Base-by-base conservation (phyloP, 2,888 invertebrate species). In the Ennomos quercinarius region DNA sequence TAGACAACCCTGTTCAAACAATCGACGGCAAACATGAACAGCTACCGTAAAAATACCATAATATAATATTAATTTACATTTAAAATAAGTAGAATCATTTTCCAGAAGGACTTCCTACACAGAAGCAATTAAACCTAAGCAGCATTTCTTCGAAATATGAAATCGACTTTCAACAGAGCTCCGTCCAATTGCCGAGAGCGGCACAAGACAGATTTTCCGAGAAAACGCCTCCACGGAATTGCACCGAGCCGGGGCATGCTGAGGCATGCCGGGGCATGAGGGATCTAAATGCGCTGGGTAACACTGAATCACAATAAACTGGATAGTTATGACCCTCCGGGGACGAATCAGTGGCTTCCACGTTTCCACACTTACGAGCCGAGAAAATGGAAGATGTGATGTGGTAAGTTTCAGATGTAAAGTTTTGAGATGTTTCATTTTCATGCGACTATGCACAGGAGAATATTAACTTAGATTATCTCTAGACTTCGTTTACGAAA, bases 251-350 rank as follows among this genome's bases (percentile, higher is more conserved):
- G 17, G 45, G 57, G 48, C 57, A 27, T 27, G 27, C 27, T 6
- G 27, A 5, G 3, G 27, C 6, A 27, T 27, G 27, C 27, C 27
- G 27, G 27, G 27, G 27, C 6, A 27, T 27, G 27, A 4, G 27
- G 27, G 27, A 5, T 27, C 4, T 64, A 49, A 56, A 49, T 44
- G 49, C 41, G 36, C 41, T 45, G 44, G 12, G 50, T 48, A 63
- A 57, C 59, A 61, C 52, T 65, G 67, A 72, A 72, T 75, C 70
- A 73, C 74, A 71, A 73, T 73, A 74, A 48, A 48, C 60, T 47
- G 50, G 57, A 63, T 60, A 59, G 71, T 67, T 67, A 77, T 57
- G 61, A 59, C 63, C 45, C 70, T 57, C 67, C 38, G 11, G 65
- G 68, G 66, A 47, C 43, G 47, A 65, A 66, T 64, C 62, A 54